Percentiles rank a stretch among this genome's conserved stretches.
Conservation (phyloP, 2,113 vertebrate genomes). For the Martes martes region DNA sequence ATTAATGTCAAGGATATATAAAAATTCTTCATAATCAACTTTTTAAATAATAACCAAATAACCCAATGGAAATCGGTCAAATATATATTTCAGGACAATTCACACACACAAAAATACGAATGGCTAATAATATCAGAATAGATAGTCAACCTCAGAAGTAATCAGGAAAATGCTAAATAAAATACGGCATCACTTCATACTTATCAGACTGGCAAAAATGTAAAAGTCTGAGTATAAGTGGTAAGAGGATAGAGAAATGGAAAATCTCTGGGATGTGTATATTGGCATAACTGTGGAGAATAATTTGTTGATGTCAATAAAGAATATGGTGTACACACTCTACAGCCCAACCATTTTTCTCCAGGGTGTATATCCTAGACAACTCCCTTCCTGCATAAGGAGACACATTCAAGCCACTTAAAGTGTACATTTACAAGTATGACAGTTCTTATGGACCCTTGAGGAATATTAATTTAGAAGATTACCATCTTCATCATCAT, state of each 20-base stretch:
- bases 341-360: neutral
- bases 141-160: neutral
- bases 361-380: neutral
- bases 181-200: neutral
- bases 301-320: neutral
- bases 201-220: neutral
- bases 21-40: neutral
- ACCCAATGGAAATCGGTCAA: neutral
- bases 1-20: neutral
- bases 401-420: neutral
- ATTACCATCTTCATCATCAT: neutral
- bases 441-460: neutral
- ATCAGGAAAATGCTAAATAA: conserved; percentile 8
- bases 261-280: neutral
- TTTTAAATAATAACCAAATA: neutral
- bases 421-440: neutral
- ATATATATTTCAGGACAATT: neutral
- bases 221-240: neutral
- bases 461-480: neutral
- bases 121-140: neutral
- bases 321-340: neutral
- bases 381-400: neutral
- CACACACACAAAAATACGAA: neutral
- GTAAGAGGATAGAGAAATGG: neutral
- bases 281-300: neutral